phyloP scores from a whole-genome alignment of 2,113 vertebrate species.

The Picathartes gymnocephalus region DNA sequence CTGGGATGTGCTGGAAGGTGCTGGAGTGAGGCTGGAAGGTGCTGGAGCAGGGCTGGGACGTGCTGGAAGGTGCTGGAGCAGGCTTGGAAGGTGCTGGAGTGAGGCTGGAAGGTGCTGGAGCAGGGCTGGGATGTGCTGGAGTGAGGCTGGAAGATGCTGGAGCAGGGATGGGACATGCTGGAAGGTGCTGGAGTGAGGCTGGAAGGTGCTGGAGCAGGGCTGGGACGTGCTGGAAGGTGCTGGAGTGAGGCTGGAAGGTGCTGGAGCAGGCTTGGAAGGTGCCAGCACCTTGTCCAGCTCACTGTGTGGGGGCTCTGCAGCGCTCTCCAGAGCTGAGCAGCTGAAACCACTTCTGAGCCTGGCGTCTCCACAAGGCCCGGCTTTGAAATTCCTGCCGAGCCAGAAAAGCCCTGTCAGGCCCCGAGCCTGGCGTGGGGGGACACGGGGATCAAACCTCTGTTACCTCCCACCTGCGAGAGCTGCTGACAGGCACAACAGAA shows the following conservation, averaged over 20 bases:
- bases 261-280: accelerated
- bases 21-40: background rate
- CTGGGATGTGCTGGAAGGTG: background rate
- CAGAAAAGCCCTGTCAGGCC: background rate
- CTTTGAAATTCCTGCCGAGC: background rate
- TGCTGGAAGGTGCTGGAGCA: too few species aligned
- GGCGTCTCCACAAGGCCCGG: accelerated
- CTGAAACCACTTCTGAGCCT: background rate
- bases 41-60: too few species aligned
- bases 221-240: background rate
- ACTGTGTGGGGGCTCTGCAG: background rate
- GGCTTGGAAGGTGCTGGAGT: background rate
- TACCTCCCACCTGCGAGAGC: background rate
- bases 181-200: background rate
- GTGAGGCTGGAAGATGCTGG: background rate
- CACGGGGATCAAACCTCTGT: background rate
- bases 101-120: background rate
- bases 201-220: background rate
- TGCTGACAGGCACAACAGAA: background rate
- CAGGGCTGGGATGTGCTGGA: too few species aligned
- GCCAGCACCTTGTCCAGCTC: background rate
- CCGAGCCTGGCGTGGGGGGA: accelerated
- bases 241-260: too few species aligned
- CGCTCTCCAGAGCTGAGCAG: background rate
- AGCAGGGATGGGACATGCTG: background rate